Evolutionary conservation across 2,113 vertebrate species (phyloP), one percentile per base, ranked within the genome.

Genomic region (Turdus rufiventris): DNA sequence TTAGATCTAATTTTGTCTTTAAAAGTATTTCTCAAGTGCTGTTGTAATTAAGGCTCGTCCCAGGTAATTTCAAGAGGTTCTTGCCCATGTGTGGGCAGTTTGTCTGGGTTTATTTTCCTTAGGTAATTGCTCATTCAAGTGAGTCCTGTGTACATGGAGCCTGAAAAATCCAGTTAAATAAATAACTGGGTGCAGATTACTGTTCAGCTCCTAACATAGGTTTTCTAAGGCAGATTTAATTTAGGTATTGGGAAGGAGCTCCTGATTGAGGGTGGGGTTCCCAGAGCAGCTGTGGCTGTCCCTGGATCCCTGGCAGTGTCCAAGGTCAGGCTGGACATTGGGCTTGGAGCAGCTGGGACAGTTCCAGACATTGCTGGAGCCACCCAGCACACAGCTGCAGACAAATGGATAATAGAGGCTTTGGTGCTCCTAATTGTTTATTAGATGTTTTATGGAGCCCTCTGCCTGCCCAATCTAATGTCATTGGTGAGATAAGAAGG

Each of bases 121-220:
- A 8, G 48, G 31, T 18, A 25, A 8, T 24, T 77, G 51, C 51
- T 86, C 15, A 12, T 33, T 43, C 0, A 5, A 38, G 33, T 2
- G 21, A 67, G 28, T 40, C 21, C 23, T 18, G 12, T 36, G 19
- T 1, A 4, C 0, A 0, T 15, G 34, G n/a, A 31, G 14, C 18
- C 8, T 40, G 18, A 42, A 67, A 43, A 62, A 23, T 34, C 14
- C 29, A 21, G n/a, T 40, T 54, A 3, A 36, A 61, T 25, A 19
- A 47, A 40, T 43, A 14, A 51, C 28, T 34, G 45, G 20, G 16
- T 54, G 34, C 53, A 28, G 18, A 18, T 26, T 5, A 9, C 19
- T 31, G 8, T 29, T 72, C 14, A 51, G 40, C 24, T 48, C 31
- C 62, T 68, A 48, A 14, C 0, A 0, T 1, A 19, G 36, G 28